Evolutionary conservation across 2,113 vertebrate species (phyloP), one percentile per base, ranked within the genome.

Genomic region (Sander lucioperca): DNA sequence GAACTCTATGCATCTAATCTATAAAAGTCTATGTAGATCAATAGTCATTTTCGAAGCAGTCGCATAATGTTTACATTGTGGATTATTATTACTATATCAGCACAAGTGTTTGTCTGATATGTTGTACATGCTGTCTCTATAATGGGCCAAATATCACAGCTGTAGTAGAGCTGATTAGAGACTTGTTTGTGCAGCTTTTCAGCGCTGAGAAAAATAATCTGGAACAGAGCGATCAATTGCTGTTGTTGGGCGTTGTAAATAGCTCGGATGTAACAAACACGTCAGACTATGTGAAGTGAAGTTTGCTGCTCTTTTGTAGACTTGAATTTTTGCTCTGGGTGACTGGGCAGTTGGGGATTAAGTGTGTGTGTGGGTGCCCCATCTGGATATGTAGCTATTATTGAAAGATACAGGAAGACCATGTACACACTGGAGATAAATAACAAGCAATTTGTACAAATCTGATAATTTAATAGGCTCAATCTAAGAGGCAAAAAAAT

Each of bases 1-100:
- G 86, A 93, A 91, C 88, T 94, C 95, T 95, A 95, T 95, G 94
- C 94, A 95, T 93, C 86, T 82, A 88, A 88, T 92, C 86, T 86
- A 72, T 85, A 69, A 73, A 77, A 79, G 79, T 85, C 74, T 87
- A 45, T 36, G 78, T 88, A 77, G 82, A 86, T 21, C 74, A 43
- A 43, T 43, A 88, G 82, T 84, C 64, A 48, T 90, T 90, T 87
- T 79, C 77, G 50, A 86, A 83, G 86, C 78, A 87, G 87, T 91
- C 88, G 79, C 92, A 69, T 92, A 92, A 95, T 93, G 94, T 95
- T 95, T 95, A 95, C 94, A 95, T 92, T 86, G 89, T 93, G 90
- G 89, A 90, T 92, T 88, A 79, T 77, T 88, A 75, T 82, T 68
- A 76, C 82, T 77, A 86, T 93, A 90, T 93, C 91, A 92, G 93